Percentiles rank a stretch among this genome's conserved stretches.
These are phyloP conservation scores for Leguminivora glycinivorella DNA, from an alignment of 1,140 invertebrate species.

Conservation along the genomic window DNA sequence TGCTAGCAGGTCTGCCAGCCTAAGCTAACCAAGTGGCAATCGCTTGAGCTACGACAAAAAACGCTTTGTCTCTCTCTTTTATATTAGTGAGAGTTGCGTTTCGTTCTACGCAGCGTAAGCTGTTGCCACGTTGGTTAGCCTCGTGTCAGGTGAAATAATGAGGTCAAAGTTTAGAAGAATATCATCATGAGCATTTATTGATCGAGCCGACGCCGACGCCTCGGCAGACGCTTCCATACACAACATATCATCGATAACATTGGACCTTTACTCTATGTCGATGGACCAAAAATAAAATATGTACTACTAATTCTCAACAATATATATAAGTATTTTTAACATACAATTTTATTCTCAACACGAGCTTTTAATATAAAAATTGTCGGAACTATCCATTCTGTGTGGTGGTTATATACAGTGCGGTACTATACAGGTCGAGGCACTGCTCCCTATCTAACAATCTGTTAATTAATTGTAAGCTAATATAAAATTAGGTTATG, in stretches of 20 bases:
- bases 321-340: slow-evolving; percentile 61
- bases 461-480: slow-evolving; percentile 27
- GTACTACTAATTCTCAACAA: slow-evolving; percentile 70
- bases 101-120: too few species aligned
- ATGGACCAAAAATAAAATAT: slow-evolving; percentile 71
- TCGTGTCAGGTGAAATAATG: background rate
- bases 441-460: slow-evolving; percentile 20
- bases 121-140: too few species aligned
- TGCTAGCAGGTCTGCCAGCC: too few species aligned
- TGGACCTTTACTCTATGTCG: slow-evolving; percentile 62
- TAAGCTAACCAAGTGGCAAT: too few species aligned
- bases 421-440: background rate
- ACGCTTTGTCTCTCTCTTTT: too few species aligned
- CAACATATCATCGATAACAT: slow-evolving; percentile 60
- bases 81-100: too few species aligned
- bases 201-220: slow-evolving; percentile 43
- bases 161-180: background rate
- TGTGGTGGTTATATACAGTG: slow-evolving; percentile 36
- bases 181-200: slow-evolving; percentile 31
- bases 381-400: slow-evolving; percentile 37
- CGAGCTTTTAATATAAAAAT: slow-evolving; percentile 52
- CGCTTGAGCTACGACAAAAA: too few species aligned
- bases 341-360: slow-evolving; percentile 57
- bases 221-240: slow-evolving; percentile 49
- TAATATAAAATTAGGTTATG: slow-evolving; percentile 22